Percentiles rank a stretch among this genome's conserved stretches.
phyloP scores from a whole-genome alignment of 92 coral and sea anemone genomes.

The Epizoanthus stellaris region DNA sequence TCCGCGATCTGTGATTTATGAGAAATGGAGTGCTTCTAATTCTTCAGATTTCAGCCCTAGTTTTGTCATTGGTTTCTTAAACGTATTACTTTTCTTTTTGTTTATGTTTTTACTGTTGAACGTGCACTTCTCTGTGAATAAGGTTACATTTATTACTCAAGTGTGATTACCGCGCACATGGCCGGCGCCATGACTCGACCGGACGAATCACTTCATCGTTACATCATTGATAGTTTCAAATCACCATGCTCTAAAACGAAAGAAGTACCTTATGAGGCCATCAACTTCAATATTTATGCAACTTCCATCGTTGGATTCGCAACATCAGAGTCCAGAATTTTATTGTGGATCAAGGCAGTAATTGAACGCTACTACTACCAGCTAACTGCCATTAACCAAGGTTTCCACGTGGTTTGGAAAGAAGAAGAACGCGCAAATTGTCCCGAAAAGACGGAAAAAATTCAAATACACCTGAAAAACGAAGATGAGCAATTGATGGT shows the following conservation, averaged over 20 bases:
- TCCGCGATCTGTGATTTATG: too few species aligned
- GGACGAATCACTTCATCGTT: neutral
- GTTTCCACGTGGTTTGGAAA: neutral
- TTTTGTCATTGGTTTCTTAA: too few species aligned
- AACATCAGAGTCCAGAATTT: neutral
- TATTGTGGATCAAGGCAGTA: neutral
- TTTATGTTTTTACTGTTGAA: too few species aligned
- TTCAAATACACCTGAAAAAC: neutral
- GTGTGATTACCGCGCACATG: neutral
- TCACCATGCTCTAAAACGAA: neutral
- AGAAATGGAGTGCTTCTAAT: too few species aligned
- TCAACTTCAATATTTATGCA: neutral
- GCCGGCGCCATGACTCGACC: neutral
- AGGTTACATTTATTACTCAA: too few species aligned
- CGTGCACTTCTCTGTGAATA: too few species aligned
- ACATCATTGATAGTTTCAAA: neutral
- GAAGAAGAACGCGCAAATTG: neutral
- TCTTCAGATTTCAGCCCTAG: too few species aligned
- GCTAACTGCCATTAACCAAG: neutral
- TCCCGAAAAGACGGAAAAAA: slow-evolving; percentile 2
- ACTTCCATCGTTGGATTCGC: neutral
- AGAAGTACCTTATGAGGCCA: neutral
- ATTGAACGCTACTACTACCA: neutral
- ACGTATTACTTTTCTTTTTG: too few species aligned
- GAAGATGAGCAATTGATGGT: neutral